Evolutionary conservation across 1,140 invertebrate genomes (phyloP).

Genomic region (Brachionus plicatilis): DNA sequence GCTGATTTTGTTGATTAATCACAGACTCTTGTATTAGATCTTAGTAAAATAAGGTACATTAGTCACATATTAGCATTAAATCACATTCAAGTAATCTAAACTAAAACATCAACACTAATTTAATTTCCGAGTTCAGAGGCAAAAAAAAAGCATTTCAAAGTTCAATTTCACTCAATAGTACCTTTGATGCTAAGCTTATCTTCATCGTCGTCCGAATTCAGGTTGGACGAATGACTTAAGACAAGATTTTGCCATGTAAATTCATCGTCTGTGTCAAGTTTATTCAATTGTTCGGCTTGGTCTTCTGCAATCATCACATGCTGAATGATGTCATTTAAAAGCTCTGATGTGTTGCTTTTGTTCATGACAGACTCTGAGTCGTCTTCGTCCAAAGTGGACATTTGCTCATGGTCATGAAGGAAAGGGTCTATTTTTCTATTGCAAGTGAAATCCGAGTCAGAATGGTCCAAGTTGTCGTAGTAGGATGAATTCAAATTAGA

Average conservation of each 20-base stretch:
- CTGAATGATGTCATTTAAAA: conserved; percentile 19
- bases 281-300: conserved; percentile 22
- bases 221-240: background rate
- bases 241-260: conserved; percentile 25
- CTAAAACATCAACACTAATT: background rate
- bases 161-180: background rate
- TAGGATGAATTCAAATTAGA: conserved; percentile 13
- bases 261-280: conserved; percentile 11
- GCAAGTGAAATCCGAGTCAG: background rate
- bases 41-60: background rate
- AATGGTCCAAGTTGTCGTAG: conserved; percentile 18
- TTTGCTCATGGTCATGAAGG: background rate
- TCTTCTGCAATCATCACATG: conserved; percentile 5
- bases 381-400: background rate
- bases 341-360: conserved; percentile 5
- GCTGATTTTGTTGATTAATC: conserved; percentile 1
- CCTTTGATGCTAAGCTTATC: background rate
- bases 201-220: background rate
- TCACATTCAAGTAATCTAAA: background rate
- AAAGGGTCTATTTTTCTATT: background rate
- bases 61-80: background rate
- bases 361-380: background rate
- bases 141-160: background rate
- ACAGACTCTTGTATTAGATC: background rate
- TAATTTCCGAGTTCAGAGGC: background rate